A percentile compares a stretch with the other conserved stretches of the same genome.
phyloP scores from a whole-genome alignment of 2,888 invertebrate species.

The Epinotia demarniana region DNA sequence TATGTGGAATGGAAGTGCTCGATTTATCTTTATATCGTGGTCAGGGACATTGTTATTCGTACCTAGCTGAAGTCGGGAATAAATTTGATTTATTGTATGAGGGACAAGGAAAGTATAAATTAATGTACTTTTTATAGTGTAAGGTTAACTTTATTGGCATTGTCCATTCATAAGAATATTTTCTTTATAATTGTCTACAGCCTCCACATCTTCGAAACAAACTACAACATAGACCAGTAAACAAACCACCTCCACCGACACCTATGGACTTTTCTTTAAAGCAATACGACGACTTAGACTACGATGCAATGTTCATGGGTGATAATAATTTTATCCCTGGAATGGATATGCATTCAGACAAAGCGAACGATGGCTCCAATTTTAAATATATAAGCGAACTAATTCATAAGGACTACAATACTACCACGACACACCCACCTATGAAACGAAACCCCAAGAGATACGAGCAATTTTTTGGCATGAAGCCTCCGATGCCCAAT shows the following conservation, averaged over 20 bases:
- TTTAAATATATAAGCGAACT: conserved; percentile 75
- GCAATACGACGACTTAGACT: conserved; percentile 10
- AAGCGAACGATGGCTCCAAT: conserved; percentile 48
- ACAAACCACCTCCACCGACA: conserved; percentile 11
- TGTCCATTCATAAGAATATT: neutral
- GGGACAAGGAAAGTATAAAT: neutral
- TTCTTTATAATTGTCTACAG: conserved; percentile 2
- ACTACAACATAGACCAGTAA: neutral
- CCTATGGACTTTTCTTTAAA: conserved; percentile 9
- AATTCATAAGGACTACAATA: conserved; percentile 68
- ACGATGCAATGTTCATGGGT: conserved; percentile 18
- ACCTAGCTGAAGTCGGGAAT: too few relatives aligned
- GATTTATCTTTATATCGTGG: too few relatives aligned
- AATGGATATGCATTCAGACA: conserved; percentile 54
- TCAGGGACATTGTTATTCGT: too few relatives aligned
- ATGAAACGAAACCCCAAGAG: conserved; percentile 49
- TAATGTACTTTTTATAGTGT: too few relatives aligned
- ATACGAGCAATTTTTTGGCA: neutral
- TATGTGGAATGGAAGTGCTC: too few relatives aligned
- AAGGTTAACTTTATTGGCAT: too few relatives aligned
- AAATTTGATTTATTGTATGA: neutral
- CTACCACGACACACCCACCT: conserved; percentile 51
- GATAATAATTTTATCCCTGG: conserved; percentile 45
- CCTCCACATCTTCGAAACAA: neutral
- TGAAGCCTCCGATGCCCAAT: neutral